phyloP scores from a whole-genome alignment of 1,140 invertebrate genomes.

The Frieseomelitta varia region DNA sequence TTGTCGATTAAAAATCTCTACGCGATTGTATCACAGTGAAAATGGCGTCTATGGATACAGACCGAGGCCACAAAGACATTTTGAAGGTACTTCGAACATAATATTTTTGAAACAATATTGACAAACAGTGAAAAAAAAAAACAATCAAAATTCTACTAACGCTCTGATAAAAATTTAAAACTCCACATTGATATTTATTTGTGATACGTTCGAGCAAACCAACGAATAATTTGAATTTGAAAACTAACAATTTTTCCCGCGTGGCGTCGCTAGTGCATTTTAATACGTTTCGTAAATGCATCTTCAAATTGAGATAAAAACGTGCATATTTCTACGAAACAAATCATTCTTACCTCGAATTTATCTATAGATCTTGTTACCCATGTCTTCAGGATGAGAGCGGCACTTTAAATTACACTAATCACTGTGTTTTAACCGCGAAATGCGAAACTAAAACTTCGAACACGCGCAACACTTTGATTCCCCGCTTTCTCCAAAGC shows the following conservation, averaged over 20 bases:
- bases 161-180: neutral
- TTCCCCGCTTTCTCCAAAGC: neutral
- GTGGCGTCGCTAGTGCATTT: neutral
- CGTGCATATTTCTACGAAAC: neutral
- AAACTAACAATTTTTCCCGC: neutral
- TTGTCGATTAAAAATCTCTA: neutral
- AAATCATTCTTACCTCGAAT: neutral
- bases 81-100: slow-evolving; percentile 77
- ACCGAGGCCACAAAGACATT: slow-evolving; percentile 74
- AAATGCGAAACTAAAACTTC: neutral
- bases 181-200: neutral
- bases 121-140: neutral
- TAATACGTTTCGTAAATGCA: neutral
- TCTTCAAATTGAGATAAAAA: neutral
- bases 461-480: neutral
- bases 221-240: neutral
- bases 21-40: slow-evolving; percentile 82
- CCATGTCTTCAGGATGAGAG: neutral
- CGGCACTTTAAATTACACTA: neutral
- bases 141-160: neutral
- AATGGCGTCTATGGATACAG: slow-evolving; percentile 84
- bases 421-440: neutral
- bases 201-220: neutral
- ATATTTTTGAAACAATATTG: too few relatives aligned
- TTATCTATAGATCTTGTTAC: too few relatives aligned